A percentile compares a stretch with the other conserved stretches of the same genome.
Evolutionary conservation across 2,888 invertebrate genomes (phyloP).

Genomic region (Cataglyphis altisquamis): DNA sequence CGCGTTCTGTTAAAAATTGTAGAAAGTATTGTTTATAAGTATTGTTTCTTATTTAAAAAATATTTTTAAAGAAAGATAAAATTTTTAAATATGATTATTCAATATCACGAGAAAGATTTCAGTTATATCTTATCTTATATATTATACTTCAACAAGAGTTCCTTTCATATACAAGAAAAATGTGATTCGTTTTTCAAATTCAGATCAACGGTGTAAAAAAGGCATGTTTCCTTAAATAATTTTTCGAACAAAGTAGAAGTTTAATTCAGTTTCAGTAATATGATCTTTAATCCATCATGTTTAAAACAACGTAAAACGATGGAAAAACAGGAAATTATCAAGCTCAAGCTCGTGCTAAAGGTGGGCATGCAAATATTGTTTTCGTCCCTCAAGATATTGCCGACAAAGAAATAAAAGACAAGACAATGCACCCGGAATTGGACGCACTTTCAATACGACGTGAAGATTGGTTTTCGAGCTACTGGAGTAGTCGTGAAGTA

Average conservation of each 20-base stretch:
- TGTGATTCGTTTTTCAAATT: neutral
- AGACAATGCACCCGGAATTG: slow-evolving; percentile 56
- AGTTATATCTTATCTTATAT: neutral
- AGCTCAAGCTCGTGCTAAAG: slow-evolving; percentile 23
- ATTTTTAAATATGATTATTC: slow-evolving; percentile 21
- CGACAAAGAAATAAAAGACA: slow-evolving; percentile 38
- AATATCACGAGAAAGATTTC: slow-evolving; percentile 1
- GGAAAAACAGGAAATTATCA: neutral
- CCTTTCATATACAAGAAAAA: neutral
- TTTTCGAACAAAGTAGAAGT: slow-evolving; percentile 13
- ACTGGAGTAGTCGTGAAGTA: slow-evolving; percentile 70
- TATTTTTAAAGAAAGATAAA: neutral
- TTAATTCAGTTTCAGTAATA: neutral
- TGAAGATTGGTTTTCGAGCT: slow-evolving; percentile 70
- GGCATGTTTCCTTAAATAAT: neutral
- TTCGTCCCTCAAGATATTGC: slow-evolving; percentile 48
- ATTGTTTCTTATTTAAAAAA: slow-evolving; percentile 5
- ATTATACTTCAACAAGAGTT: neutral
- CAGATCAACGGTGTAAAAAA: neutral
- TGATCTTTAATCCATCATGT: slow-evolving; percentile 20
- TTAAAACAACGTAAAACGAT: slow-evolving; percentile 1
- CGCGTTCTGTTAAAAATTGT: neutral
- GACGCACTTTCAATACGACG: slow-evolving; percentile 56
- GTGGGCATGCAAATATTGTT: slow-evolving; percentile 56
- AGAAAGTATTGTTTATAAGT: neutral